A percentile compares a stretch with the other conserved stretches of the same genome.
Evolutionary conservation across 2,797 vertebrate genomes (phyloP).

Genomic region (Typhlichthys eigenmanni): DNA sequence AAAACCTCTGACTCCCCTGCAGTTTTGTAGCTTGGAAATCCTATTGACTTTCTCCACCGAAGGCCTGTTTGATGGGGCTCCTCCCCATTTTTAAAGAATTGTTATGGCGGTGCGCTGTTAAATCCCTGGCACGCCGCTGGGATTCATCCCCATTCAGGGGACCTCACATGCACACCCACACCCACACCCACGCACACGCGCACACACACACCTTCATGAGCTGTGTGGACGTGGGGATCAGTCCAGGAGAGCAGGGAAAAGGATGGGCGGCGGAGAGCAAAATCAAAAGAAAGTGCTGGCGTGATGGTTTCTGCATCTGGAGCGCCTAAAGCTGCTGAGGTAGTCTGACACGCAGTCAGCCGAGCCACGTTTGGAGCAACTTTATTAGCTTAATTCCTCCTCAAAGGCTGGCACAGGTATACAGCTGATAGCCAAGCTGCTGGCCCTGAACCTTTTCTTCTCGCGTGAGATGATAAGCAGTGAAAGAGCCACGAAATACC

Average conservation of each 20-base stretch:
- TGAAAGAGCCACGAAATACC: conserved; percentile 19
- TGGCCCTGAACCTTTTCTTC: background rate
- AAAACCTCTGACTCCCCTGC: conserved; percentile 65
- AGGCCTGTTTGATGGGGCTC: conserved; percentile 42
- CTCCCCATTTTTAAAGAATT: conserved; percentile 32
- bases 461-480: conserved; percentile 22
- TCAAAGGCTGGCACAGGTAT: conserved; percentile 30
- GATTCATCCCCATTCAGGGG: conserved; percentile 67
- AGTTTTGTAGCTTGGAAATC: conserved; percentile 63
- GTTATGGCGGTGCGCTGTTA: conserved; percentile 42
- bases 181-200: no score
- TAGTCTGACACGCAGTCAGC: conserved; percentile 39
- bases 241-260: conserved; percentile 30
- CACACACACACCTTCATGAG: background rate
- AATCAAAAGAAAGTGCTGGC: conserved; percentile 57
- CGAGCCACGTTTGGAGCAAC: conserved; percentile 33
- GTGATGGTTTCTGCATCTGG: conserved; percentile 54
- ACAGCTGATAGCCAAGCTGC: conserved; percentile 2
- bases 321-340: conserved; percentile 58
- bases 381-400: conserved; percentile 51
- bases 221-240: conserved; percentile 67
- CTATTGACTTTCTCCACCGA: conserved; percentile 59
- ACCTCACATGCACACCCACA: conserved; percentile 60
- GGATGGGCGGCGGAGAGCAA: conserved; percentile 14
- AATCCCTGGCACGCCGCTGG: conserved; percentile 63